Percentiles rank a stretch among this genome's conserved stretches.
These are phyloP conservation scores for Cantharis flavilabris DNA, from an alignment of 2,888 invertebrate species.

Conservation along the genomic window DNA sequence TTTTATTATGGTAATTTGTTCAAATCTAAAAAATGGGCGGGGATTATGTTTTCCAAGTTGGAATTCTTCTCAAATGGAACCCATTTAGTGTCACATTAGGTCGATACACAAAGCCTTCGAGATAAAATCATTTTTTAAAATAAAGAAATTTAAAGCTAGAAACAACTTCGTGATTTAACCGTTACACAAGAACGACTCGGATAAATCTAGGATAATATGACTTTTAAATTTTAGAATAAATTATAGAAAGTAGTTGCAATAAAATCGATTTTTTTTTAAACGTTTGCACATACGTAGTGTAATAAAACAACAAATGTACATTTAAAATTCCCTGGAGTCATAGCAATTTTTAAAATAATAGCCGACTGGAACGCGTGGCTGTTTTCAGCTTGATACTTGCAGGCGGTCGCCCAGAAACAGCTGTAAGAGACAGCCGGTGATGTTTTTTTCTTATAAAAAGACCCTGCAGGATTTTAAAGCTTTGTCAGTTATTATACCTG, in stretches of 20 bases:
- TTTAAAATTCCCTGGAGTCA: background rate
- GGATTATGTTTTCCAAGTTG: background rate
- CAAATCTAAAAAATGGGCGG: background rate
- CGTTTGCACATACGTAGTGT: background rate
- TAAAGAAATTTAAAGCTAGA: background rate
- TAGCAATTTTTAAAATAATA: background rate
- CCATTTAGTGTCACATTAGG: background rate
- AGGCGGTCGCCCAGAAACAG: conserved; percentile 37
- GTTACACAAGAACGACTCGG: background rate
- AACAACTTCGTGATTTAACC: conserved; percentile 4
- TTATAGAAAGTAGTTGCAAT: background rate
- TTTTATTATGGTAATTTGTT: background rate
- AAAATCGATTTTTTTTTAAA: background rate
- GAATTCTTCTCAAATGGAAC: background rate
- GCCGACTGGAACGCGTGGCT: background rate
- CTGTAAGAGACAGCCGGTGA: conserved; percentile 41
- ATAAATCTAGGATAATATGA: background rate
- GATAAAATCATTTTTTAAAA: background rate
- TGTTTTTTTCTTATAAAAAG: conserved; percentile 30
- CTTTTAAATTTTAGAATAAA: background rate
- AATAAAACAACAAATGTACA: background rate
- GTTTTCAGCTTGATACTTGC: conserved; percentile 10
- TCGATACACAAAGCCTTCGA: background rate
- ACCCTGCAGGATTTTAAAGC: conserved; percentile 41
- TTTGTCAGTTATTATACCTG: conserved; percentile 45